phyloP scores from a whole-genome alignment of 2,113 vertebrate species.

The Kryptolebias marmoratus region DNA sequence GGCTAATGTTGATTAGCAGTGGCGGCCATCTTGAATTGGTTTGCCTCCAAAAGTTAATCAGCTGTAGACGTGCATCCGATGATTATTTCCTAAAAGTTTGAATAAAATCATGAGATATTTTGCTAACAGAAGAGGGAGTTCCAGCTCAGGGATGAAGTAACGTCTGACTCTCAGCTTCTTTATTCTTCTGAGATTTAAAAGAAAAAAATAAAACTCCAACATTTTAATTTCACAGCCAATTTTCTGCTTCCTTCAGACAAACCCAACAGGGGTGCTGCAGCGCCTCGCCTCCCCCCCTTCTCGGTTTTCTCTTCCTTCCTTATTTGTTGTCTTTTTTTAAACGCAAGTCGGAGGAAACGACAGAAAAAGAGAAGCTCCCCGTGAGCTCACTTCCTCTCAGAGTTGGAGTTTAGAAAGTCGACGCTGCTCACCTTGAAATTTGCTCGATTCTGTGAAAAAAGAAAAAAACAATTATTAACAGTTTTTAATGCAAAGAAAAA shows the following conservation, averaged over 20 bases:
- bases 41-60: too few species aligned
- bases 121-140: too few species aligned
- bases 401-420: too few species aligned
- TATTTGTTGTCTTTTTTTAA: constrained; percentile 34
- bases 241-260: constrained; percentile 58
- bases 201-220: constrained; percentile 6
- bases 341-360: constrained; percentile 19
- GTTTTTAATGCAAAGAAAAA: not conserved
- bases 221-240: constrained; percentile 29
- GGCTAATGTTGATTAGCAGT: too few species aligned
- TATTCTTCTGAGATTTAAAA: too few species aligned
- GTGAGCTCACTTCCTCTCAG: constrained; percentile 51
- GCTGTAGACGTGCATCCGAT: too few species aligned
- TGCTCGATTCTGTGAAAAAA: constrained; percentile 58
- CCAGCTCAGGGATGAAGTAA: not conserved
- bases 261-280: constrained; percentile 69
- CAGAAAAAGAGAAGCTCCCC: not conserved
- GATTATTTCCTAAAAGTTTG: too few species aligned
- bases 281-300: constrained; percentile 28
- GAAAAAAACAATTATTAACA: not conserved
- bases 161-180: not conserved
- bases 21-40: too few species aligned
- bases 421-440: constrained; percentile 70
- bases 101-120: too few species aligned
- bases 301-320: constrained; percentile 59